A percentile compares a stretch with the other conserved stretches of the same genome.
These are phyloP conservation scores for Serinus canaria DNA, from an alignment of 2,113 vertebrate species.

Conservation along the genomic window DNA sequence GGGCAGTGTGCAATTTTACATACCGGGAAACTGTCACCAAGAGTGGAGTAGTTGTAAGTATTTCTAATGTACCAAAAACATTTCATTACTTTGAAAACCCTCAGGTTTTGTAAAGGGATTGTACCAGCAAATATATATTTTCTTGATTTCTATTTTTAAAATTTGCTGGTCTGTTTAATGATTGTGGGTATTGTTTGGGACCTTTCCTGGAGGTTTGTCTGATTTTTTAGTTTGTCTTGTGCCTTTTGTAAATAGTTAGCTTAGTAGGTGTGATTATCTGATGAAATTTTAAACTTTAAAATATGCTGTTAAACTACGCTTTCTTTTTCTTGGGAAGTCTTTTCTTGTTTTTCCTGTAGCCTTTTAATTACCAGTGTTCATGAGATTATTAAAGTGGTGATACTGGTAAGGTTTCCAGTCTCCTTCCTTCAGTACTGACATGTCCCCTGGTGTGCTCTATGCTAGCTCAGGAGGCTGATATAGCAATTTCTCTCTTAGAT, in stretches of 20 bases:
- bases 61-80: neutral
- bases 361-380: neutral
- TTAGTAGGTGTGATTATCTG: neutral
- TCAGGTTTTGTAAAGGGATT: neutral
- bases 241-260: neutral
- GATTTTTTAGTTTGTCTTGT: neutral
- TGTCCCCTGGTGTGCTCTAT: neutral
- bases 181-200: neutral
- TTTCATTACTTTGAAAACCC: neutral
- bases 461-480: neutral
- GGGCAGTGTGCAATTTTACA: slow-evolving; percentile 98
- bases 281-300: neutral
- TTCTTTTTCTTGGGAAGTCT: neutral
- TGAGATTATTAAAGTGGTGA: neutral
- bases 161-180: neutral
- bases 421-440: neutral
- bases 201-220: neutral
- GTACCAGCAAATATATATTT: neutral
- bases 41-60: slow-evolving; percentile 89
- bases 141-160: neutral
- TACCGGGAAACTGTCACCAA: slow-evolving; percentile 86
- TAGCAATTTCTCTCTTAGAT: neutral
- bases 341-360: neutral
- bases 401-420: neutral
- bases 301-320: neutral